Evolutionary conservation across 2,888 invertebrate genomes (phyloP).

Genomic region (Sarcophaga subvicina): DNA sequence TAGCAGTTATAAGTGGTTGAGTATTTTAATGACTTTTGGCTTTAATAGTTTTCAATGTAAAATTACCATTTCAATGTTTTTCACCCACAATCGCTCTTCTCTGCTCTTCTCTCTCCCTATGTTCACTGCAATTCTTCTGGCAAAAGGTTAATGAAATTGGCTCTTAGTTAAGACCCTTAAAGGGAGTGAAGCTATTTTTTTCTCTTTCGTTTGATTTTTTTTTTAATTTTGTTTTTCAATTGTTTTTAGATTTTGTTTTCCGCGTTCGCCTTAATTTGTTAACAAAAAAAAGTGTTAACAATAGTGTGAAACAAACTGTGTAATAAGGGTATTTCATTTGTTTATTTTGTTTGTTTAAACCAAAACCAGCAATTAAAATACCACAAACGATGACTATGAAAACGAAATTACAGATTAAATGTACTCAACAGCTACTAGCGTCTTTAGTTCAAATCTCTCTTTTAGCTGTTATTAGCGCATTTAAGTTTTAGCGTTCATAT

Average conservation of each 20-base stretch:
- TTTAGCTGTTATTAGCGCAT: background rate
- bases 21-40: slow-evolving; percentile 62
- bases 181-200: background rate
- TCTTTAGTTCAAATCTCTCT: background rate
- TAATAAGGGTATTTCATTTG: background rate
- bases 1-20: slow-evolving; percentile 43
- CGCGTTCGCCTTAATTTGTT: slow-evolving; percentile 48
- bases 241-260: slow-evolving; percentile 43
- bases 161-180: slow-evolving; percentile 44
- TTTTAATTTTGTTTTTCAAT: slow-evolving; percentile 39
- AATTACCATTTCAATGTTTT: slow-evolving; percentile 47
- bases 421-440: background rate
- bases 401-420: background rate
- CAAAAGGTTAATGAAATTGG: slow-evolving; percentile 24
- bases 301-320: slow-evolving; percentile 40
- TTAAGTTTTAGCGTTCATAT: background rate
- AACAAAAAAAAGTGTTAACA: slow-evolving; percentile 53
- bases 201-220: too few relatives aligned
- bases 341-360: too few relatives aligned
- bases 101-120: background rate
- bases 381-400: slow-evolving; percentile 23
- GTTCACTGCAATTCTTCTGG: too few relatives aligned
- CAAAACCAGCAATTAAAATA: slow-evolving; percentile 51
- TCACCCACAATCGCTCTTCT: background rate
- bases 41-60: slow-evolving; percentile 63